Conservation (phyloP, 2,888 invertebrate species). For the Diploptera punctata region DNA sequence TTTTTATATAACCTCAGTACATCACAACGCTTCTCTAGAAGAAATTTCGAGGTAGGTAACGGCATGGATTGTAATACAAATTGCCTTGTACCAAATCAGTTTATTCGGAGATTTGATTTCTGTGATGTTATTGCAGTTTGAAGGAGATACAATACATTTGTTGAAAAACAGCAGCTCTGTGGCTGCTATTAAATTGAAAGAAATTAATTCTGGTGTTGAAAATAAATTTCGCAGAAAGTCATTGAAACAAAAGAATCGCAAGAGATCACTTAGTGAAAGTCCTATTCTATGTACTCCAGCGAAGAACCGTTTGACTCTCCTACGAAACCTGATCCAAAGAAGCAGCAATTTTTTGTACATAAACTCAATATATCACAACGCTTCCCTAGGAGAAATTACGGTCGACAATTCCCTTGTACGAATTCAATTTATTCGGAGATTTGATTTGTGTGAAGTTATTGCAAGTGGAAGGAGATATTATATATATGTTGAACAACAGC, state of each 20-base stretch:
- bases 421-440: too few species aligned
- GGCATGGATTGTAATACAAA: too few species aligned
- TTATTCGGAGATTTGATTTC: too few species aligned
- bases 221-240: conserved; percentile 36
- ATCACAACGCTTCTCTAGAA: too few species aligned
- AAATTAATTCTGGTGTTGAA: conserved; percentile 38
- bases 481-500: neutral
- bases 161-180: neutral
- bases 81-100: too few species aligned
- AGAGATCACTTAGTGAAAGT: neutral
- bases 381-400: too few species aligned
- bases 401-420: too few species aligned
- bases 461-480: neutral
- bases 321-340: too few species aligned
- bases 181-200: conserved; percentile 34
- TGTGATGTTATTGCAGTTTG: neutral
- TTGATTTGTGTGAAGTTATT: neutral
- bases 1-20: too few species aligned
- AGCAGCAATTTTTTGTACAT: too few species aligned
- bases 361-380: too few species aligned
- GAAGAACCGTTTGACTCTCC: neutral
- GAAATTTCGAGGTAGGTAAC: too few species aligned
- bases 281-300: neutral
- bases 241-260: conserved; percentile 14
- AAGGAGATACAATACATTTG: neutral